Base-by-base conservation (phyloP, 2,888 invertebrate species). In the Isotomurus palustris region DNA sequence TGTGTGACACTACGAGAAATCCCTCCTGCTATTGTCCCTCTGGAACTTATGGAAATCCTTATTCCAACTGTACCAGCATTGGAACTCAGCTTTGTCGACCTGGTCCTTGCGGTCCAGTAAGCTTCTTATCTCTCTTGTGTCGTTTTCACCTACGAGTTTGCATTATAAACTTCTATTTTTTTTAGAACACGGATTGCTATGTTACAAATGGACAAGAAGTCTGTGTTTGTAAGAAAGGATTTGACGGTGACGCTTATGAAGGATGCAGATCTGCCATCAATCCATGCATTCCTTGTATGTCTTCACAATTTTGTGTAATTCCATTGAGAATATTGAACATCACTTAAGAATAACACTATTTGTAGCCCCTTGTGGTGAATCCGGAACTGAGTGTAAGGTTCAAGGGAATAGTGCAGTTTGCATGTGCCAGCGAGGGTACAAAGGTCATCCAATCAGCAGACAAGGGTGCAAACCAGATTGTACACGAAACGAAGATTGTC, bases 11-110 rank as follows among this genome's bases (percentile, higher is more conserved):
- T 24, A 83, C 84, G 58, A 82, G 85, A 71, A 80, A 80, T 65
- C 90, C 90, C 21, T 83, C 87, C 14, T 93, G 93, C 75, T 88
- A 85, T 75, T 93, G 93, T 73, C 87, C 91, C n/a, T 84, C 84
- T 66, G 84, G 85, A 62, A 84, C 85, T 12, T 78, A 86, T 60
- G 92, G 64, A 69, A 91, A 91, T 79, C 89, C 91, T 14, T 91
- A 86, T 73, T 84, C 83, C 72, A 81, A 82, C 64, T 91, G 91
- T 72, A 78, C 80, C 3, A 19, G 58, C 10, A 58, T 65, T 6
- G 61, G 60, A 8, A 49, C 56, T 14, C 60, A 62, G 6, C 76
- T 89, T 10, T 91, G 90, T 72, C 82, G 83, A 74, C 90, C 90
- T 10, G 89, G 89, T 10, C 88, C 88, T 1, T 91, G 91, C 76